Conservation (phyloP, 2,797 vertebrate genomes). For the Hydrophis major region DNA sequence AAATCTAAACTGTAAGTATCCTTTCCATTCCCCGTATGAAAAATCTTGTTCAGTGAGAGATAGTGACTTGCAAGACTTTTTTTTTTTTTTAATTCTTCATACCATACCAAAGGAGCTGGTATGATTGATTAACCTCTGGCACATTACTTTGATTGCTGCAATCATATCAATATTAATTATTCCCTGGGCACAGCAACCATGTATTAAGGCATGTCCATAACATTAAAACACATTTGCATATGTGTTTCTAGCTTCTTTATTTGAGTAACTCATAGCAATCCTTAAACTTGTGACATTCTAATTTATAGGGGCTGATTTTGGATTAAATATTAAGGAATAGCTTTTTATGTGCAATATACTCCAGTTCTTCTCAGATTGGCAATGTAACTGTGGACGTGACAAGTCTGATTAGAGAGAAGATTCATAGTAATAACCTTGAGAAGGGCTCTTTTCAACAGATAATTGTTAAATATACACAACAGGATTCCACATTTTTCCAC, state of each 20-base stretch:
- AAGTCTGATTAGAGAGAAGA: not conserved
- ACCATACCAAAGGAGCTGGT: not conserved
- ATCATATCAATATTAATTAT: conserved; percentile 25
- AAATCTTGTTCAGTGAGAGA: not conserved
- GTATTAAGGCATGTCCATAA: not conserved
- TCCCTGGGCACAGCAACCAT: conserved; percentile 10
- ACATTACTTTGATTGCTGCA: not conserved
- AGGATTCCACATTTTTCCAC: not conserved
- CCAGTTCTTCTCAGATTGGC: not conserved
- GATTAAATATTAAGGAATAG: not conserved
- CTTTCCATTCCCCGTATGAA: not conserved
- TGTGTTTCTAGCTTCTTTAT: not conserved
- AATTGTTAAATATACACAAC: not conserved
- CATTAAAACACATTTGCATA: not conserved
- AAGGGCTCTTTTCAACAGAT: not conserved
- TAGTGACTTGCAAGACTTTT: not conserved
- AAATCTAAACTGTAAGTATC: not conserved
- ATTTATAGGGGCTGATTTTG: not conserved
- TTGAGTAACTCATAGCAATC: not conserved
- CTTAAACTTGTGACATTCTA: not conserved
- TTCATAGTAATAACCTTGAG: not conserved
- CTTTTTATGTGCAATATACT: not conserved
- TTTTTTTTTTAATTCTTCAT: not conserved
- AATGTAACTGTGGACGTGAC: not conserved
- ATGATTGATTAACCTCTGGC: not conserved